Evolutionary conservation across 2,797 vertebrate species (phyloP), one percentile per base, ranked within the genome.

Genomic region (Vultur gryphus): DNA sequence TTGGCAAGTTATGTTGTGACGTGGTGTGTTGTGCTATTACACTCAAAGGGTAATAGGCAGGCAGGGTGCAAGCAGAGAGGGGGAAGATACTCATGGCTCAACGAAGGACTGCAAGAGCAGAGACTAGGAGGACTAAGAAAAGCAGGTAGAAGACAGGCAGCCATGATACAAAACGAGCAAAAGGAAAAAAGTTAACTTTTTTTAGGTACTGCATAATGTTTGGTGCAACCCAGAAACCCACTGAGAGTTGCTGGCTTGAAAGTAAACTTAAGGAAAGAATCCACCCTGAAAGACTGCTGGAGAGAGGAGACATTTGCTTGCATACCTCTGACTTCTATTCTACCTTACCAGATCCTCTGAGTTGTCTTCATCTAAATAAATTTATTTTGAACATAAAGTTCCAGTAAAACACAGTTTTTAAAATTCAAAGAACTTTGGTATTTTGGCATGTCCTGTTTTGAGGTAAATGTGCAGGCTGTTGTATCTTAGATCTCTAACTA

Each of bases 101-200:
- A n/a, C 49, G 31, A 5, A 89, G 19, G 10, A 44, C 29, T 61
- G 9, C 14, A 83, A 52, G 28, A 64, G 14, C 49, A 76, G 49
- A 67, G 31, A 39, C 7, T 23, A 11, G 64, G 39, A 39, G 20
- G 23, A 46, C 14, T 67, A 43, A 88, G n/a, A 51, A 82, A 3
- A 71, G 9, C 16, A 48, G 5, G 16, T 24, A 52, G 28, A 62
- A 75, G 33, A 62, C 7, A 71, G 41, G 11, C 15, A 79, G 7
- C 8, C 6, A 44, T 39, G 23, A 33, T 12, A 29, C 24, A 76
- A 46, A 79, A 39, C 13, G 21, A n/a, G 4, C 1, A 24, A 57
- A 69, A 73, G 23, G 1, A 3, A 49, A 78, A 80, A 55, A 10
- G 0, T 4, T 4, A 2, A 6, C 6, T 13, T 23, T 59, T 16